phyloP scores from a whole-genome alignment of 2,797 vertebrate species.

The Prionace glauca region DNA sequence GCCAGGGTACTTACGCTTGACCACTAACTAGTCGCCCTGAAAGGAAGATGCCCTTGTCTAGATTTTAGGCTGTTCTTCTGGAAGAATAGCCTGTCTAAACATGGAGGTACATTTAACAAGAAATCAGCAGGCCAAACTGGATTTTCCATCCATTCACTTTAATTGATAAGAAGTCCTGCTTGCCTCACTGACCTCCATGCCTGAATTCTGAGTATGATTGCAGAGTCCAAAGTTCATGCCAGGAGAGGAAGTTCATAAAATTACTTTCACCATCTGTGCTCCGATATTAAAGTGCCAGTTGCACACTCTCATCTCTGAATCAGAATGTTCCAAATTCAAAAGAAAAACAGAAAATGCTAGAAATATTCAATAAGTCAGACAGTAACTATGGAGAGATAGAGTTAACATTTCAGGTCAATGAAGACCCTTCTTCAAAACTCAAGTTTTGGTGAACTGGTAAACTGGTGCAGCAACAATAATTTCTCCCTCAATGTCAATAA shows the following conservation, averaged over 20 bases:
- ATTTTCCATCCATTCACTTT: background rate
- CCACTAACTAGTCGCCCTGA: background rate
- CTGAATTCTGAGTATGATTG: background rate
- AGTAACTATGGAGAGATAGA: too few relatives aligned
- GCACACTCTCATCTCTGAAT: background rate
- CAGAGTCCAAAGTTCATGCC: background rate
- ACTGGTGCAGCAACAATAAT: too few relatives aligned
- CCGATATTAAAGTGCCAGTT: background rate
- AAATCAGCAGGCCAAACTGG: background rate
- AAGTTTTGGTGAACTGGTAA: too few relatives aligned
- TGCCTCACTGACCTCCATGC: background rate
- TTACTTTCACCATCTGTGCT: background rate
- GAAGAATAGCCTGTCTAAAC: background rate
- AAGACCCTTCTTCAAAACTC: too few relatives aligned
- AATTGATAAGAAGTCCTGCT: background rate
- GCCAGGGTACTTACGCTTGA: background rate
- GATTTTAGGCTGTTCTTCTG: background rate
- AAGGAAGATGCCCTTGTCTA: background rate
- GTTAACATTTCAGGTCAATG: too few relatives aligned
- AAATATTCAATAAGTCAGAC: too few relatives aligned
- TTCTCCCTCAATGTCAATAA: too few relatives aligned
- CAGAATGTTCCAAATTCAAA: background rate
- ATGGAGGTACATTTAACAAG: background rate
- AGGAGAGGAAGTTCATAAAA: background rate
- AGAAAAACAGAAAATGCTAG: too few relatives aligned